Evolutionary conservation across 2,113 vertebrate species (phyloP).

Genomic region (Ictalurus punctatus): DNA sequence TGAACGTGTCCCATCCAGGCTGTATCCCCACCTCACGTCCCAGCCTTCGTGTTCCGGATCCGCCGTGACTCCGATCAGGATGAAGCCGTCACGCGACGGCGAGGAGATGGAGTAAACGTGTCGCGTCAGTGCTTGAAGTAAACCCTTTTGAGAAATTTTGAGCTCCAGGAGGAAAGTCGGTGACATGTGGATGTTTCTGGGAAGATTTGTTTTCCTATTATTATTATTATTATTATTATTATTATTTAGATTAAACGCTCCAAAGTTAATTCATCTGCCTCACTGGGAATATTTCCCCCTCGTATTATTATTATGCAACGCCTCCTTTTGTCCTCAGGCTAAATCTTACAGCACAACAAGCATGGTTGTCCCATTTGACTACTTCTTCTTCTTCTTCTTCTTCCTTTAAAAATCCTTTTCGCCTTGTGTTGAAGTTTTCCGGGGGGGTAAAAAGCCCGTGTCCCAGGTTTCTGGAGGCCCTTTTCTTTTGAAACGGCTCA

Average conservation of each 20-base stretch:
- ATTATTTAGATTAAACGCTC: background rate
- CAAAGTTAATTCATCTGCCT: background rate
- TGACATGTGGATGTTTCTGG: background rate
- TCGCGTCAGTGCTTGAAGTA: background rate
- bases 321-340: background rate
- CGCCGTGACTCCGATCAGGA: background rate
- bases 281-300: background rate
- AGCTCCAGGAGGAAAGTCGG: background rate
- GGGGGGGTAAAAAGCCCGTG: background rate
- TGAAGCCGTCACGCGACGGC: background rate
- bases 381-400: too few relatives aligned
- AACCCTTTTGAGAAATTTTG: background rate
- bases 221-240: too few relatives aligned
- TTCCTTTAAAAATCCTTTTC: slow-evolving; percentile 23
- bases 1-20: background rate
- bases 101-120: background rate
- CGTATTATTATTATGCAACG: background rate
- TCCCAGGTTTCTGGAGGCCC: slow-evolving; percentile 39
- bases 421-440: slow-evolving; percentile 45
- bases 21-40: background rate
- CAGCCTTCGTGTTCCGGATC: too few relatives aligned
- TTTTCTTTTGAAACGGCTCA: slow-evolving; percentile 38
- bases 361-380: background rate
- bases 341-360: background rate
- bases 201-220: background rate